phyloP scores from a whole-genome alignment of 2,888 invertebrate species.

The Bursaphelenchus okinawaensis region DNA sequence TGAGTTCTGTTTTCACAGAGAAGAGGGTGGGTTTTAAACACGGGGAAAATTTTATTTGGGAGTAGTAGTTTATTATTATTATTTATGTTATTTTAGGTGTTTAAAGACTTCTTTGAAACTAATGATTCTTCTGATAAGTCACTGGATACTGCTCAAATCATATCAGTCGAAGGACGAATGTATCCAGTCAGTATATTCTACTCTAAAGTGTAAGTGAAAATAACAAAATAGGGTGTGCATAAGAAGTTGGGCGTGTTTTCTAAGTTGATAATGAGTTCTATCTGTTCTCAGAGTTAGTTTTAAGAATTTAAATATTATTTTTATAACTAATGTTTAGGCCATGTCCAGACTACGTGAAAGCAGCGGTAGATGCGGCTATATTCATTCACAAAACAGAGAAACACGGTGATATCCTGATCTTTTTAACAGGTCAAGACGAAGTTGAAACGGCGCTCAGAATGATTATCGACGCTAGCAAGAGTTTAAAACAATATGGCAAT shows the following conservation, averaged over 20 bases:
- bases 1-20: constrained; percentile 53
- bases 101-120: constrained; percentile 59
- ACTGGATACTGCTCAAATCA: constrained; percentile 71
- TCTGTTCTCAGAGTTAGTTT: constrained; percentile 60
- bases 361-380: constrained; percentile 75
- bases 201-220: constrained; percentile 64
- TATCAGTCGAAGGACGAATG: constrained; percentile 81
- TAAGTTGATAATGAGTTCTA: no score
- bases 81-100: constrained; percentile 8
- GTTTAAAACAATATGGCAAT: constrained; percentile 40
- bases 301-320: constrained; percentile 58
- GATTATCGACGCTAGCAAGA: constrained; percentile 37
- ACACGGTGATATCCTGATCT: constrained; percentile 75
- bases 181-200: constrained; percentile 83
- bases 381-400: constrained; percentile 74
- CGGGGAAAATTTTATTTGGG: constrained; percentile 3
- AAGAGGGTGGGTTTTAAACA: no score
- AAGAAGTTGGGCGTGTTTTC: no score
- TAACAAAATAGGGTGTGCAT: no score
- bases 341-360: constrained; percentile 48
- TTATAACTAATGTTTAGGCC: constrained; percentile 32
- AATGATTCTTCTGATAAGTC: constrained; percentile 51
- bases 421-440: constrained; percentile 63
- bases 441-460: constrained; percentile 50
- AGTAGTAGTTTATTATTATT: not conserved